Base-by-base conservation (phyloP, 2,113 vertebrate genomes). In the Atractosteus spatula region DNA sequence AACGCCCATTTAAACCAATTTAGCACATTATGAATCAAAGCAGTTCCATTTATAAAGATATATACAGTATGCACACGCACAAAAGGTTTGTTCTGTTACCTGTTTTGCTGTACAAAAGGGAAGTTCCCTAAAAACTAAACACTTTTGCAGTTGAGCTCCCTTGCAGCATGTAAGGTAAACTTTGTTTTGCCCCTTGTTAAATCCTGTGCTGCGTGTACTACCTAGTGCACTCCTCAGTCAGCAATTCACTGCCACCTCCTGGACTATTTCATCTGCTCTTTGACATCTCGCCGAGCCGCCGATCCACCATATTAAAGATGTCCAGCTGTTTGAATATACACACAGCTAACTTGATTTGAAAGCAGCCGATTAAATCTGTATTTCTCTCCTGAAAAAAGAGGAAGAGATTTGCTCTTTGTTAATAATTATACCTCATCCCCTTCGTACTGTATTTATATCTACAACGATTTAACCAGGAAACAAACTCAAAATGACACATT, bases 171-270 rank as follows among this genome's bases (percentile, higher is more conserved):
- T 5, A 51, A 51, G 47, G 47, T 1, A 10, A 29, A 51, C 10
- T 51, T 51, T 51, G 47, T 51, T 51, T 5, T 51, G 47, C 10
- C 5, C 47, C 47, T 51, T 7, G 29, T 29, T 7, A 51, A 51
- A 51, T 63, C 11, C 29, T 66, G 43, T 1, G 29, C 16, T 68
- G 29, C 16, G 8, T 13, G 43, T 62, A 41, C n/a, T 29, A 43
- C 41, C 41, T 10, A 62, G 56, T 3, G 42, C 8, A 6, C 65
- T 74, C 56, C 71, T 62, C 66, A 64, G 41, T 73, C 62, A 74
- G 72, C 72, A 74, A 68, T 62, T 75, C 80, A 82, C 70, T 77
- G 76, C 80, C 80, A 78, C 72, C 80, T 82, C 74, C 76, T 82
- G 80, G 78, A 80, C 68, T 73, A 14, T 65, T 42, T 3, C 45